Evolutionary conservation across 2,888 invertebrate species (phyloP).

Genomic region (Harpagoxenus sublaevis): DNA sequence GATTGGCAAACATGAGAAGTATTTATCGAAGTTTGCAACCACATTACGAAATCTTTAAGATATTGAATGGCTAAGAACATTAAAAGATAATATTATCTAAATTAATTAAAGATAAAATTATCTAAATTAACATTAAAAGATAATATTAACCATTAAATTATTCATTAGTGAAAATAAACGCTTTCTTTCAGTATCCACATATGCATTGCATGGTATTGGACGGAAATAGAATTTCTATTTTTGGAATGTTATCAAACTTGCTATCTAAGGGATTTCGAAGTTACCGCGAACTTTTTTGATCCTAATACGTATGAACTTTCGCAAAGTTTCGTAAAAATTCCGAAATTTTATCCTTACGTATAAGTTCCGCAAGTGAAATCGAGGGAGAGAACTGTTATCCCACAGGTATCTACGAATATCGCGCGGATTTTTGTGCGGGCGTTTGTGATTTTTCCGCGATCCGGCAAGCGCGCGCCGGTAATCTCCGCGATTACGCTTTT

Average conservation of each 20-base stretch:
- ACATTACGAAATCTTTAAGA: neutral
- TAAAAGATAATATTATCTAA: neutral
- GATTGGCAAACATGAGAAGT: neutral
- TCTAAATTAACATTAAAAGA: too few species aligned
- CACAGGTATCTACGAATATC: neutral
- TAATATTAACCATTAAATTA: neutral
- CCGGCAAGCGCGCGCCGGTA: neutral
- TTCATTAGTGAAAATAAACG: neutral
- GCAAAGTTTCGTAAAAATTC: neutral
- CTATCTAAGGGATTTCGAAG: constrained; percentile 3
- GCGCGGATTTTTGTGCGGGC: neutral
- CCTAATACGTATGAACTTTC: neutral
- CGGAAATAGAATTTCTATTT: neutral
- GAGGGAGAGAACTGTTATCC: neutral
- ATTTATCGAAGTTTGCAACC: neutral
- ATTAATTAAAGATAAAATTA: too few species aligned
- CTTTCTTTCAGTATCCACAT: neutral
- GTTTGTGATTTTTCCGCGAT: neutral
- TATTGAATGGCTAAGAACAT: neutral
- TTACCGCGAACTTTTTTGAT: neutral
- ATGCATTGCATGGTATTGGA: neutral
- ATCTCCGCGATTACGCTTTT: constrained; percentile 6
- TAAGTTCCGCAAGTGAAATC: constrained; percentile 2
- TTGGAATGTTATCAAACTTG: neutral
- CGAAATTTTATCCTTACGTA: neutral